These are phyloP conservation scores for Leptopilina syphax DNA, from an alignment of 2,888 invertebrate species.

Conservation along the genomic window DNA sequence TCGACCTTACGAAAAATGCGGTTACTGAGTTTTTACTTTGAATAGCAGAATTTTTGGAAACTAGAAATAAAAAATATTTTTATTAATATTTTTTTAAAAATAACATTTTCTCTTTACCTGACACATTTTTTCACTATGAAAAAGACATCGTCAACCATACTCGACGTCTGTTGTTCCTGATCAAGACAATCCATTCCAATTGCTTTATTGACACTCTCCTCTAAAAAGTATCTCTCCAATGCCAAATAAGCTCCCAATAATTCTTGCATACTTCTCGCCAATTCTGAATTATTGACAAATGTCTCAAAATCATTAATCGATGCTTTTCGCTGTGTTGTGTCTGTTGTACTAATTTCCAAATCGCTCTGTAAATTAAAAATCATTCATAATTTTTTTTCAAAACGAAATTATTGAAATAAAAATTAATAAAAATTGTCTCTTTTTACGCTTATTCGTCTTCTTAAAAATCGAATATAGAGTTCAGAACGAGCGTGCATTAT, in stretches of 20 bases:
- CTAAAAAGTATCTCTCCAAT: slow-evolving; percentile 96
- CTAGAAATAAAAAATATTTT: no score
- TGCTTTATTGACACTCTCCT: slow-evolving; percentile 96
- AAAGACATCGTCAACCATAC: slow-evolving; percentile 98
- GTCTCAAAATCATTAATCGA: slow-evolving; percentile 80
- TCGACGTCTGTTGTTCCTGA: slow-evolving; percentile 87
- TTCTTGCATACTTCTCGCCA: slow-evolving; percentile 88
- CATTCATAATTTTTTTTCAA: background rate
- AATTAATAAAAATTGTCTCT: background rate
- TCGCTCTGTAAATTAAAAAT: slow-evolving; percentile 78
- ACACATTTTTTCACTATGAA: slow-evolving; percentile 98
- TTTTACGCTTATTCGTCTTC: slow-evolving; percentile 85
- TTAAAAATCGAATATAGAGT: slow-evolving; percentile 92
- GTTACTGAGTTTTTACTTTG: no score
- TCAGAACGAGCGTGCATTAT: slow-evolving; percentile 94
- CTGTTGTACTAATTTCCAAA: slow-evolving; percentile 80
- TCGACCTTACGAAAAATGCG: no score
- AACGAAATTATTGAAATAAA: background rate
- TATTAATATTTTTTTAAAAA: no score
- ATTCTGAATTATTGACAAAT: slow-evolving; percentile 84
- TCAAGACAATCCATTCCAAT: slow-evolving; percentile 87
- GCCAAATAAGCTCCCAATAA: slow-evolving; percentile 92
- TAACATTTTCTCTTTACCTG: slow-evolving; percentile 78
- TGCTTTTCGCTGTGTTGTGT: slow-evolving; percentile 77
- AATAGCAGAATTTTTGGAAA: no score